Conservation (phyloP, 2,113 vertebrate species). For the Hucho hucho region DNA sequence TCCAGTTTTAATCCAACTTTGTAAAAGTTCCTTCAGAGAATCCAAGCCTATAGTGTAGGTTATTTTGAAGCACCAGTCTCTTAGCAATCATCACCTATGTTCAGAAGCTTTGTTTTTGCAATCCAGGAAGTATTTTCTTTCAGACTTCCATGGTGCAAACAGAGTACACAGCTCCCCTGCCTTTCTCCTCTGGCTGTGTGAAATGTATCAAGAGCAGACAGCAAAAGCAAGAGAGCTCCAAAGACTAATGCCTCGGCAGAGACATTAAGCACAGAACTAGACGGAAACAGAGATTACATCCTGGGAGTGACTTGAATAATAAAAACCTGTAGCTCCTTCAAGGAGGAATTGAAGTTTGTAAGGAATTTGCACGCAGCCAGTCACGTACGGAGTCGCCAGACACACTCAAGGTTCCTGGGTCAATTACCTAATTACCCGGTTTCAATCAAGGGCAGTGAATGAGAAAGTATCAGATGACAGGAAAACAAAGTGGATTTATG, state of each 20-base stretch:
- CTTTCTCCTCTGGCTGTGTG: not conserved
- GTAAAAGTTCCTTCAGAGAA: not conserved
- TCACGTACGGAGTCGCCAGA: not conserved
- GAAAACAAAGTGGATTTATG: too few relatives aligned
- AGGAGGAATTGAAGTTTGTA: not conserved
- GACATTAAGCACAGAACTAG: constrained; percentile 8
- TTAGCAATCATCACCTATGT: not conserved
- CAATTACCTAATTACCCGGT: not conserved
- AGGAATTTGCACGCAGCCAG: not conserved
- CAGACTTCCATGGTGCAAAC: not conserved
- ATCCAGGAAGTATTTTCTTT: not conserved
- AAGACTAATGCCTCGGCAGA: constrained; percentile 16
- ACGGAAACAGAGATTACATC: constrained; percentile 26
- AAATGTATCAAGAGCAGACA: constrained; percentile 3
- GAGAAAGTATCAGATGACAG: too few relatives aligned
- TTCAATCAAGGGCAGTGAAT: not conserved
- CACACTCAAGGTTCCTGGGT: not conserved
- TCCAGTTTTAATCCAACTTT: too few relatives aligned
- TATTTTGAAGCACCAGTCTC: not conserved
- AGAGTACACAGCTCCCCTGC: not conserved
- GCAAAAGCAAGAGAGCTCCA: constrained; percentile 7
- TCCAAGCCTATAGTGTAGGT: not conserved
- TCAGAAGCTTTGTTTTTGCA: not conserved
- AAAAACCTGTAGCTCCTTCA: not conserved
- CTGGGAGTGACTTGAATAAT: constrained; percentile 2